These are phyloP conservation scores for Cantharis nigra DNA, from an alignment of 2,888 invertebrate genomes.

Conservation along the genomic window DNA sequence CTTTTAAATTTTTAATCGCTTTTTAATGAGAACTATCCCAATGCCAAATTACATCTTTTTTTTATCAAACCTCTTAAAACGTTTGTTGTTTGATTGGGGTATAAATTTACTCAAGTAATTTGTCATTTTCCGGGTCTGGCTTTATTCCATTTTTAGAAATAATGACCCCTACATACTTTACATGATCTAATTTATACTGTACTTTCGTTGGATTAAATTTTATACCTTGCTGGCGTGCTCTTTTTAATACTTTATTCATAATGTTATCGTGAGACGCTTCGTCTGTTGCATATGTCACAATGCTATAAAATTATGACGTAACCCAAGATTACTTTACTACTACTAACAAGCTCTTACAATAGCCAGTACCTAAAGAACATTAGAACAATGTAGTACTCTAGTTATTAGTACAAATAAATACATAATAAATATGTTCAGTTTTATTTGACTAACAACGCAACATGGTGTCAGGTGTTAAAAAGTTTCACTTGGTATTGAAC, in stretches of 20 bases:
- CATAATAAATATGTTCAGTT: too few species aligned
- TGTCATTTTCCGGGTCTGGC: not conserved
- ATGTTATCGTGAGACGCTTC: not conserved
- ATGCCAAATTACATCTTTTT: not conserved
- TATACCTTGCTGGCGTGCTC: not conserved
- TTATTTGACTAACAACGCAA: too few species aligned
- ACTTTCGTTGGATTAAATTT: not conserved
- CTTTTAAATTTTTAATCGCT: not conserved
- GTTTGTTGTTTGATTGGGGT: not conserved
- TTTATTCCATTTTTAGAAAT: constrained; percentile 24
- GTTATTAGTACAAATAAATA: too few species aligned
- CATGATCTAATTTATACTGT: constrained; percentile 34
- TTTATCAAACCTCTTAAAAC: not conserved
- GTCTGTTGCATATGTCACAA: too few species aligned
- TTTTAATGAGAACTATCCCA: too few species aligned
- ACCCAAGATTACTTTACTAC: too few species aligned
- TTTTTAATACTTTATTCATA: not conserved
- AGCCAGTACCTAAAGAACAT: too few species aligned
- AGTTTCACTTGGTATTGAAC: too few species aligned
- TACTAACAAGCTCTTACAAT: too few species aligned
- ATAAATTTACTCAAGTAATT: not conserved
- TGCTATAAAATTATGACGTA: too few species aligned
- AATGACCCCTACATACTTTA: constrained; percentile 41
- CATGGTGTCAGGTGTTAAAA: too few species aligned
- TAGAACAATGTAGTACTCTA: too few species aligned